A percentile compares a stretch with the other conserved stretches of the same genome.
Evolutionary conservation across 2,888 invertebrate species (phyloP).

Genomic region (Didymodactylos carnosus): DNA sequence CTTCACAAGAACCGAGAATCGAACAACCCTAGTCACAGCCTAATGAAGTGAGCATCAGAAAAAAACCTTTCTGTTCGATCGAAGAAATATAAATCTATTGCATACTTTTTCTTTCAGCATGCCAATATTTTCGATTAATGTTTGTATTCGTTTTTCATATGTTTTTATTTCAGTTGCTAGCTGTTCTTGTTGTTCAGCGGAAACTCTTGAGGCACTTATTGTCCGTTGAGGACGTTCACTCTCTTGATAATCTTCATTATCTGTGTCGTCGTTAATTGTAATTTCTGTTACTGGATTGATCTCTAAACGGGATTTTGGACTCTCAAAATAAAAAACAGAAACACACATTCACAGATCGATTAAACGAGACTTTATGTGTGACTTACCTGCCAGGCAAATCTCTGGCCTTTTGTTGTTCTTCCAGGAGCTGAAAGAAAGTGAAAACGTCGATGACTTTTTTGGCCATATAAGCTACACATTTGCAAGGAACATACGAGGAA

Average conservation of each 20-base stretch:
- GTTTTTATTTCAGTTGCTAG: background rate
- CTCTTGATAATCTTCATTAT: background rate
- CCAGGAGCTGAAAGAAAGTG: background rate
- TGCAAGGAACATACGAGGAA: no score
- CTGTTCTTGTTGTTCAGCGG: background rate
- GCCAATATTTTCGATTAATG: background rate
- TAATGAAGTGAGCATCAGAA: no score
- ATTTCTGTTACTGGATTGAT: background rate
- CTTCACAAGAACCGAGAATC: no score
- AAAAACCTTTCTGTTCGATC: no score
- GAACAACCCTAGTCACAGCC: no score
- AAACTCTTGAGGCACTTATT: background rate
- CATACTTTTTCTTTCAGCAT: background rate
- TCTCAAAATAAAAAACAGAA: background rate
- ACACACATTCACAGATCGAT: background rate
- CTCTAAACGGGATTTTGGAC: background rate
- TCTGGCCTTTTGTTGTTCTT: background rate
- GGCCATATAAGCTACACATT: no score
- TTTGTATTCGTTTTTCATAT: background rate
- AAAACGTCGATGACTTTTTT: no score
- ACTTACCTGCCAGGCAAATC: background rate
- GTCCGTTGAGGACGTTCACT: background rate
- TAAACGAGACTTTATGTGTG: background rate
- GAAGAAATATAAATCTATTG: background rate
- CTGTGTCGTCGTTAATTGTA: background rate